phyloP scores from a whole-genome alignment of 2,113 vertebrate species.

The Oryzias curvinotus region DNA sequence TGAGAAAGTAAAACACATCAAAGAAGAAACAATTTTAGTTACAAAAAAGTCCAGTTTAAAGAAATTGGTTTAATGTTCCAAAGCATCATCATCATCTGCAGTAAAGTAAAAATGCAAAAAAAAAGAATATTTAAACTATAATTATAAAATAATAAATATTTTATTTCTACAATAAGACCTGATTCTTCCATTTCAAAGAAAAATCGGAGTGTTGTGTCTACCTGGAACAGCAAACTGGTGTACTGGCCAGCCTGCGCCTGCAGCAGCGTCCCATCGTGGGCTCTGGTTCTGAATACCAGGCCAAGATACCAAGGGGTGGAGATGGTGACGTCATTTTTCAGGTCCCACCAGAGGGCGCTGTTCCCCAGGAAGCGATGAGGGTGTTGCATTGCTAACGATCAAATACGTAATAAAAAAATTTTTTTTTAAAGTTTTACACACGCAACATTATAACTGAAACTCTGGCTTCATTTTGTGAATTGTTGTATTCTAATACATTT shows the following conservation, averaged over 20 bases:
- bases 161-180: too few relatives aligned
- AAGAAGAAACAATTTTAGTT: too few relatives aligned
- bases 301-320: constrained; percentile 94
- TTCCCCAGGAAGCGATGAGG: constrained; percentile 92
- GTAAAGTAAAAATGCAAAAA: too few relatives aligned
- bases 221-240: constrained; percentile 91
- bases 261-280: constrained; percentile 84
- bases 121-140: too few relatives aligned
- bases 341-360: constrained; percentile 92
- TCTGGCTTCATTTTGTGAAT: background rate
- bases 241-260: constrained; percentile 92
- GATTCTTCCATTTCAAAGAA: too few relatives aligned
- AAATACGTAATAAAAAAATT: constrained; percentile 25
- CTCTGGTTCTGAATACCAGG: constrained; percentile 90
- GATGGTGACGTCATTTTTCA: constrained; percentile 90
- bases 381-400: constrained; percentile 86
- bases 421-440: background rate
- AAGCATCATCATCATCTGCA: too few relatives aligned
- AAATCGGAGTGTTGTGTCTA: constrained; percentile 30
- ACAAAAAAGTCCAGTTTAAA: too few relatives aligned
- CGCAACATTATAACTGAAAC: background rate
- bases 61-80: too few relatives aligned
- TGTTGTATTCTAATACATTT: background rate
- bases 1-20: too few relatives aligned
- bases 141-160: too few relatives aligned